These are phyloP conservation scores for Nasua narica DNA, from an alignment of 2,797 vertebrate genomes.

Conservation along the genomic window DNA sequence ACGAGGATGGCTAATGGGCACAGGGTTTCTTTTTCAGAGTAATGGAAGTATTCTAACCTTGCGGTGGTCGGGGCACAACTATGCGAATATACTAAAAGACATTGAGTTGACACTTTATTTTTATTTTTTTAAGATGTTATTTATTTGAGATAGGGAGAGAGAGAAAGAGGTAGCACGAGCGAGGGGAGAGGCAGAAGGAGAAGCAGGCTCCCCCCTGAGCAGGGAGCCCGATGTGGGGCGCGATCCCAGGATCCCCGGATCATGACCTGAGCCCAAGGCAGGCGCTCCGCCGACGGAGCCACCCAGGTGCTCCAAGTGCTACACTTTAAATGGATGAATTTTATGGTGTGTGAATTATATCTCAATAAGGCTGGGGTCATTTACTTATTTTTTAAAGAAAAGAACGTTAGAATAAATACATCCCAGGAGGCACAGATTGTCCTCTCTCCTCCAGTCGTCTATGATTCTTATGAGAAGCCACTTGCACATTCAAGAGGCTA, in stretches of 20 bases:
- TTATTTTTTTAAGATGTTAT: neutral
- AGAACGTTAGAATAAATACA: neutral
- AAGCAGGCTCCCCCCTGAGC: neutral
- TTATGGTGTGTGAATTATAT: neutral
- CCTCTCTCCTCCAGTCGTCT: rapidly evolving
- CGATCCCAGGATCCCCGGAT: neutral
- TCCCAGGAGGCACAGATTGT: neutral
- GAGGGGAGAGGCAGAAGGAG: neutral
- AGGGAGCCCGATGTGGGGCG: neutral
- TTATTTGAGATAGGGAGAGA: neutral
- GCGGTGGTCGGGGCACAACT: neutral
- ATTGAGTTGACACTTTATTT: neutral
- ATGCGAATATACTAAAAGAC: neutral
- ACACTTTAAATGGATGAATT: neutral
- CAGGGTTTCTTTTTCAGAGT: neutral
- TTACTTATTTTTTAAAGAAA: neutral
- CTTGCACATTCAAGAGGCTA: neutral
- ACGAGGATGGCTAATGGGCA: too few species aligned
- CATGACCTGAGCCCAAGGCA: neutral
- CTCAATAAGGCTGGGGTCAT: neutral
- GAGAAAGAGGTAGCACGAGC: neutral
- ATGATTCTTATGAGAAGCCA: too few species aligned
- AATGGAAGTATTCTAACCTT: neutral
- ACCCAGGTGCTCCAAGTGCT: neutral
- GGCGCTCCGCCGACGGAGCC: neutral